A percentile compares a stretch with the other conserved stretches of the same genome.
phyloP scores from a whole-genome alignment of 2,113 vertebrate species.

The Oxygymnocypris stewartii region DNA sequence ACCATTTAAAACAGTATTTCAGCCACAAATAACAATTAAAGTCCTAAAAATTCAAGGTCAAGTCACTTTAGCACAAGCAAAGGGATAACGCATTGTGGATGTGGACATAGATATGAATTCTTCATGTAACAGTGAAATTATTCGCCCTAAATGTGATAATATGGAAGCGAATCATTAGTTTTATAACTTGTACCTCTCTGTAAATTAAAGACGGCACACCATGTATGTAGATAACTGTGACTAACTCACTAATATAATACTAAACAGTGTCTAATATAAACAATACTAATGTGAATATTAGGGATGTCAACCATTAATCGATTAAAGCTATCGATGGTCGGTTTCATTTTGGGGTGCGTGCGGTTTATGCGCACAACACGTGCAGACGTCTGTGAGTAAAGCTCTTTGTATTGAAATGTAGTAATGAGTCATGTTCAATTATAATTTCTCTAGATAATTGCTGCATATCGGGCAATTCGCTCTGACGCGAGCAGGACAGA shows the following conservation, averaged over 20 bases:
- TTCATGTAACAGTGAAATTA: neutral
- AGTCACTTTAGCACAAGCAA: neutral
- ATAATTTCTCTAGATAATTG: too few relatives aligned
- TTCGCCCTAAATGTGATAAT: neutral
- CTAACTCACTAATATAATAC: neutral
- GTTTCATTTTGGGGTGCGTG: too few relatives aligned
- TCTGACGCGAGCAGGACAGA: too few relatives aligned
- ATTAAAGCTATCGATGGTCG: too few relatives aligned
- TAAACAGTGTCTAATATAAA: neutral
- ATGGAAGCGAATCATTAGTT: neutral
- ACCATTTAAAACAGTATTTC: neutral
- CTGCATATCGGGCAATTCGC: too few relatives aligned
- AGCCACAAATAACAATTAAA: too few relatives aligned
- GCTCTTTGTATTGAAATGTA: too few relatives aligned
- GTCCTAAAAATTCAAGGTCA: neutral
- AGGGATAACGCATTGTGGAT: too few relatives aligned
- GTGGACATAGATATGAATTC: neutral
- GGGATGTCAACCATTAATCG: too few relatives aligned
- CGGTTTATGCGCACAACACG: too few relatives aligned
- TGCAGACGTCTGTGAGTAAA: too few relatives aligned
- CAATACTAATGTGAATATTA: neutral
- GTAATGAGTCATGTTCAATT: too few relatives aligned
- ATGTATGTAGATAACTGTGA: neutral
- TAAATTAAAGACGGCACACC: neutral
- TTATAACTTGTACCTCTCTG: neutral